Percentiles rank a stretch among this genome's conserved stretches.
phyloP scores from a whole-genome alignment of 2,113 vertebrate species.

The Mixornis gularis region DNA sequence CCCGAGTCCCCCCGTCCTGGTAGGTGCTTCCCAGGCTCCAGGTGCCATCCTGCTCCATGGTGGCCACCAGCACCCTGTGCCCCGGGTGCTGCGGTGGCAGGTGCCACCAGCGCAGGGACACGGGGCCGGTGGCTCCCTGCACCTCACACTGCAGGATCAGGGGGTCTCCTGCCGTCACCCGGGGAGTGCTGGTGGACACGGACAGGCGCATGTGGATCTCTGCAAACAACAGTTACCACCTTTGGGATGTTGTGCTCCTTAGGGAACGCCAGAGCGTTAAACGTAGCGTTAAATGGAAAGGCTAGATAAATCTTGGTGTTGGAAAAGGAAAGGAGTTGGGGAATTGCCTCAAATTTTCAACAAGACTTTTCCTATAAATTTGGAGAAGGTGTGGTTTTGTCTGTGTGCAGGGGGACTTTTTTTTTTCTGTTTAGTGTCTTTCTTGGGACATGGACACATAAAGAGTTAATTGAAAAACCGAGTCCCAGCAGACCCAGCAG shows the following conservation, averaged over 20 bases:
- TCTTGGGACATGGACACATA: not conserved
- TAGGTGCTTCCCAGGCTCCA: constrained; percentile 34
- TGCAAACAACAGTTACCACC: not conserved
- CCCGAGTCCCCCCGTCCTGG: not conserved
- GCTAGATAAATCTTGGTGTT: not conserved
- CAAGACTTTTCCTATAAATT: not conserved
- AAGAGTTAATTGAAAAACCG: not conserved
- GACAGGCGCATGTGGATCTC: constrained; percentile 68
- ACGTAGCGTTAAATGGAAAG: not conserved
- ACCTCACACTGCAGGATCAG: constrained; percentile 74
- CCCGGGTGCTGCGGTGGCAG: not conserved
- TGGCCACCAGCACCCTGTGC: constrained; percentile 43
- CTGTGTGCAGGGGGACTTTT: not conserved
- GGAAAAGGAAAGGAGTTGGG: not conserved
- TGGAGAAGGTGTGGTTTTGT: not conserved
- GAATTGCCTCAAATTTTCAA: not conserved
- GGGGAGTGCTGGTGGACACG: not conserved
- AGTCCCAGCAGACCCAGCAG: too few relatives aligned
- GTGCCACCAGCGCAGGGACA: constrained; percentile 80
- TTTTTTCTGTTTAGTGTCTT: not conserved
- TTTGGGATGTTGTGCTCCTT: not conserved
- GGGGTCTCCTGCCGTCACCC: constrained; percentile 60
- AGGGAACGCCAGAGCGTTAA: not conserved
- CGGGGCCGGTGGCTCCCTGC: constrained; percentile 25
- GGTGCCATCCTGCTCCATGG: constrained; percentile 67